phyloP scores from a whole-genome alignment of 2,113 vertebrate species.

The Elephantulus edwardii region DNA sequence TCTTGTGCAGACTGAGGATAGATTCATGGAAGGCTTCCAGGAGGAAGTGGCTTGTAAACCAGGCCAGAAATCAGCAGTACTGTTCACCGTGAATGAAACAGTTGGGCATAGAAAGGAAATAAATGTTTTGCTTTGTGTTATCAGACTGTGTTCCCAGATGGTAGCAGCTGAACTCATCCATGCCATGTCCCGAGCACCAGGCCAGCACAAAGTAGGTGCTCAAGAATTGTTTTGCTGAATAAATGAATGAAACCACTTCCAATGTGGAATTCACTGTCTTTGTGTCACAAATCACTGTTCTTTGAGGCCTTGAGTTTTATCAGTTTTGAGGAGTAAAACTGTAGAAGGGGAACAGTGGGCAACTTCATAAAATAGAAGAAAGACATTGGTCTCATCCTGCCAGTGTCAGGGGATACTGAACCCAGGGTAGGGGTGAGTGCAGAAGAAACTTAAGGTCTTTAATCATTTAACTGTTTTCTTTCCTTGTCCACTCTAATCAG shows the following conservation, averaged over 20 bases:
- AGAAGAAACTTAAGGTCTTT: not conserved
- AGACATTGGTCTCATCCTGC: not conserved
- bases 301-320: not conserved
- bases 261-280: not conserved
- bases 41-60: not conserved
- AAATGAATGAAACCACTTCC: not conserved
- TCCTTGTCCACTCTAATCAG: not conserved
- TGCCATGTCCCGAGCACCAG: not conserved
- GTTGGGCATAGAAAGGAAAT: not conserved
- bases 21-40: not conserved
- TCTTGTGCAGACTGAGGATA: constrained; percentile 1
- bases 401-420: not conserved
- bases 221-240: not conserved
- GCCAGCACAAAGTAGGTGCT: not conserved
- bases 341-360: not conserved
- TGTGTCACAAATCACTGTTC: not conserved
- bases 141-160: not conserved
- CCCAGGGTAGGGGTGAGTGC: not conserved
- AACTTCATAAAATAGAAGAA: not conserved
- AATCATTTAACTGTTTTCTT: not conserved
- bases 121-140: not conserved
- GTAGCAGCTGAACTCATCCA: not conserved
- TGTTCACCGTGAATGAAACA: not conserved
- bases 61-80: not conserved
- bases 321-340: not conserved